Percentiles rank a stretch among this genome's conserved stretches.
Conservation (phyloP, 1,140 invertebrate genomes). For the Tribolium castaneum region DNA sequence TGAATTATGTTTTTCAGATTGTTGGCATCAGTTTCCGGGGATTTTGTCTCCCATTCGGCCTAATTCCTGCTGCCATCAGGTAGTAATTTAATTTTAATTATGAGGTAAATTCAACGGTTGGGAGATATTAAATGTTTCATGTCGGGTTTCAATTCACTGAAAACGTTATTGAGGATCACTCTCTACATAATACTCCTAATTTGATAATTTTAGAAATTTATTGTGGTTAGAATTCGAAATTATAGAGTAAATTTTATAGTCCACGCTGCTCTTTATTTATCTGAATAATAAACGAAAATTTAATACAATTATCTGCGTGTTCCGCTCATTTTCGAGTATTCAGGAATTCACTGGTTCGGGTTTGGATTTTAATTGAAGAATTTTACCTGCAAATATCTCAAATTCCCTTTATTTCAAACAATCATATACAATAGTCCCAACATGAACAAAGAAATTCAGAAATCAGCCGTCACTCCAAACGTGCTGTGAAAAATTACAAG, state of each 20-base stretch:
- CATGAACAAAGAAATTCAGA: background rate
- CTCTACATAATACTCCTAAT: constrained; percentile 18
- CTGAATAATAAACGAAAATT: constrained; percentile 23
- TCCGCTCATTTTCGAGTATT: constrained; percentile 25
- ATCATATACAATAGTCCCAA: background rate
- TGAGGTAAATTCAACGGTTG: constrained; percentile 15
- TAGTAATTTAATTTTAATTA: constrained; percentile 25
- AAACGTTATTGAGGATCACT: constrained; percentile 12
- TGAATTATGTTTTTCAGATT: constrained; percentile 24
- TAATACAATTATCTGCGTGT: constrained; percentile 7
- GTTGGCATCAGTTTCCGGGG: constrained; percentile 5
- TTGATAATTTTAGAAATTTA: constrained; percentile 21
- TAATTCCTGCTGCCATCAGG: constrained; percentile 23
- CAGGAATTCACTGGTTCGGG: constrained; percentile 1
- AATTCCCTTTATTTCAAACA: constrained; percentile 33
- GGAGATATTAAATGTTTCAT: constrained; percentile 17
- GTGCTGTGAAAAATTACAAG: background rate
- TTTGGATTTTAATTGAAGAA: constrained; percentile 38
- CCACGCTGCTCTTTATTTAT: constrained; percentile 14
- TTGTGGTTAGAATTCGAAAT: constrained; percentile 17
- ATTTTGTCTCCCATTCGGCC: constrained; percentile 13
- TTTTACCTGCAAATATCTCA: constrained; percentile 35
- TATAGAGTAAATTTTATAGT: constrained; percentile 28
- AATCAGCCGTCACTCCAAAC: background rate
- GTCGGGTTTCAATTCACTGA: constrained; percentile 8